Evolutionary conservation across 2,888 invertebrate species (phyloP).

Genomic region (Oconnorella tubifera): DNA sequence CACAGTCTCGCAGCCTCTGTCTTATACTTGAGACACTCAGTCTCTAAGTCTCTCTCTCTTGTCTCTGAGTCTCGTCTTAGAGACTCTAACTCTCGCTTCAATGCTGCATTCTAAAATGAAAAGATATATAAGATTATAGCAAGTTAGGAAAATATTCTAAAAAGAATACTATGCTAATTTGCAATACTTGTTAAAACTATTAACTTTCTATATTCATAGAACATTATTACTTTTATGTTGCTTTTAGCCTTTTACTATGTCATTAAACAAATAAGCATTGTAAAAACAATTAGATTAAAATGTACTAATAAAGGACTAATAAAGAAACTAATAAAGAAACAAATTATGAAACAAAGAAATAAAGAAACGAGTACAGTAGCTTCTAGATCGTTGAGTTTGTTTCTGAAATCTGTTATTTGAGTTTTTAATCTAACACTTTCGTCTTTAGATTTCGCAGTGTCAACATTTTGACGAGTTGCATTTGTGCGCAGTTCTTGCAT

Average conservation of each 20-base stretch:
- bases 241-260: too few species aligned
- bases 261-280: too few species aligned
- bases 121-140: too few species aligned
- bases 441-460: conserved; percentile 57
- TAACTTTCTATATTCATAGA: too few species aligned
- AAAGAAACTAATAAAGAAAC: too few species aligned
- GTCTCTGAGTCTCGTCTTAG: conserved; percentile 46
- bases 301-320: too few species aligned
- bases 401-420: conserved; percentile 56
- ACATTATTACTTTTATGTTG: too few species aligned
- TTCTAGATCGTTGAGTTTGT: conserved; percentile 58
- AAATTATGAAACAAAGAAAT: background rate
- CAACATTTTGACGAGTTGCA: conserved; percentile 58
- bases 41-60: conserved; percentile 52
- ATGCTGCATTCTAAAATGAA: conserved; percentile 54
- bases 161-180: background rate
- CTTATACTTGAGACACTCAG: conserved; percentile 57
- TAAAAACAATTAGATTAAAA: too few species aligned
- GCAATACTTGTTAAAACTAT: too few species aligned
- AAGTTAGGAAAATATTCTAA: too few species aligned
- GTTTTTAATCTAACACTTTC: conserved; percentile 58
- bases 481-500: conserved; percentile 60
- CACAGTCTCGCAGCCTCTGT: conserved; percentile 51
- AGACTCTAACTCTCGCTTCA: conserved; percentile 59
- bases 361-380: conserved; percentile 50